These are phyloP conservation scores for Lemur catta DNA, from an alignment of 2,797 vertebrate genomes.

Conservation along the genomic window DNA sequence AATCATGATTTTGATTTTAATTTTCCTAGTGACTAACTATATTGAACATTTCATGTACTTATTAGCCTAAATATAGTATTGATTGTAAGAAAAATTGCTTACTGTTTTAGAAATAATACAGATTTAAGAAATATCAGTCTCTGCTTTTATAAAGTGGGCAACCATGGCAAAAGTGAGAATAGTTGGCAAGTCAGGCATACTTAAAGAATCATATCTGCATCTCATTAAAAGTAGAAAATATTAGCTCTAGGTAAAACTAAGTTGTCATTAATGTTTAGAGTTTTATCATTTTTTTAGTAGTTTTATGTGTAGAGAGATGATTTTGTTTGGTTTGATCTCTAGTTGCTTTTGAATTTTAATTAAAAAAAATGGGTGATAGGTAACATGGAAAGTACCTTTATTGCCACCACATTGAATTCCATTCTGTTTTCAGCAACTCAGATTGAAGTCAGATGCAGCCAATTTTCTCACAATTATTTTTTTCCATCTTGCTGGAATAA, in stretches of 20 bases:
- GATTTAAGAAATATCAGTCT: neutral
- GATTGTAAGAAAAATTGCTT: neutral
- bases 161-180: neutral
- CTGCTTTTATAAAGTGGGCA: neutral
- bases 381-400: neutral
- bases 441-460: neutral
- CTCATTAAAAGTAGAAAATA: neutral
- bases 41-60: neutral
- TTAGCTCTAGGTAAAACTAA: neutral
- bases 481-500: neutral
- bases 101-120: neutral
- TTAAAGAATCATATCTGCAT: neutral
- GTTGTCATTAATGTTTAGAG: neutral
- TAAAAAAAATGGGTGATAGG: neutral
- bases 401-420: neutral
- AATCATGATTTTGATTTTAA: neutral
- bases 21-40: neutral
- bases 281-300: neutral
- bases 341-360: constrained; percentile 19
- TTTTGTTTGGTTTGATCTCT: constrained; percentile 21
- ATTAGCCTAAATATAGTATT: neutral
- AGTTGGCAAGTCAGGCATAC: neutral
- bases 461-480: neutral
- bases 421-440: neutral
- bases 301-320: neutral